A percentile compares a stretch with the other conserved stretches of the same genome.
phyloP scores from a whole-genome alignment of 2,888 invertebrate genomes.

The Eurois occulta region DNA sequence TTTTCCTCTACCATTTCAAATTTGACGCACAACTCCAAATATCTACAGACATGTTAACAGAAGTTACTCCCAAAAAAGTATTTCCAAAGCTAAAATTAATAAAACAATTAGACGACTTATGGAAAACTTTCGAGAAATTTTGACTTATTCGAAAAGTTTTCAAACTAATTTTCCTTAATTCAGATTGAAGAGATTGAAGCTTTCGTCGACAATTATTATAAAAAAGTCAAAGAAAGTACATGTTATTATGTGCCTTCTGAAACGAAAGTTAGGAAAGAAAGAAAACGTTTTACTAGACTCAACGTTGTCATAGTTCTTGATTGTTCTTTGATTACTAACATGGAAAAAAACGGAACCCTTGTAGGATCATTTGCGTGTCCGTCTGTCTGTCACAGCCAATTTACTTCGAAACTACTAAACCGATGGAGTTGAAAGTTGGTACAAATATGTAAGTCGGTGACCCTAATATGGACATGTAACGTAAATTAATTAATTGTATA shows the following conservation, averaged over 20 bases:
- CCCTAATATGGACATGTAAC: too few relatives aligned
- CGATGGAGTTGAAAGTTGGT: too few relatives aligned
- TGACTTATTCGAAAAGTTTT: constrained; percentile 65
- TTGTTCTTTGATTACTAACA: neutral
- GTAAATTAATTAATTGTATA: too few relatives aligned
- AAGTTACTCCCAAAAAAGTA: constrained; percentile 29
- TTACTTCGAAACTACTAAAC: too few relatives aligned
- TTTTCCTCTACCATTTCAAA: neutral
- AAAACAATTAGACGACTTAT: constrained; percentile 58
- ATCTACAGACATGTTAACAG: neutral
- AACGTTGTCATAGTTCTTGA: neutral
- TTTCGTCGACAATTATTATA: constrained; percentile 58
- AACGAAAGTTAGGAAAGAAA: constrained; percentile 5
- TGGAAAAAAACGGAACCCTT: too few relatives aligned
- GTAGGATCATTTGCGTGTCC: too few relatives aligned
- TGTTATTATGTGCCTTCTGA: constrained; percentile 36
- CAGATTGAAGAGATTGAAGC: constrained; percentile 60
- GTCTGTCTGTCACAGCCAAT: too few relatives aligned
- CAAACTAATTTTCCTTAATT: constrained; percentile 59
- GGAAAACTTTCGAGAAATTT: constrained; percentile 57
- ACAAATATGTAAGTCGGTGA: too few relatives aligned
- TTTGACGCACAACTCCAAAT: neutral
- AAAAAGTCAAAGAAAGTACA: constrained; percentile 53
- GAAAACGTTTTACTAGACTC: neutral
- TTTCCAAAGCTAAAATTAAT: constrained; percentile 53